Evolutionary conservation across 2,113 vertebrate species (phyloP), one percentile per base, ranked within the genome.

Genomic region (Hypocryptadius cinnamomeus): DNA sequence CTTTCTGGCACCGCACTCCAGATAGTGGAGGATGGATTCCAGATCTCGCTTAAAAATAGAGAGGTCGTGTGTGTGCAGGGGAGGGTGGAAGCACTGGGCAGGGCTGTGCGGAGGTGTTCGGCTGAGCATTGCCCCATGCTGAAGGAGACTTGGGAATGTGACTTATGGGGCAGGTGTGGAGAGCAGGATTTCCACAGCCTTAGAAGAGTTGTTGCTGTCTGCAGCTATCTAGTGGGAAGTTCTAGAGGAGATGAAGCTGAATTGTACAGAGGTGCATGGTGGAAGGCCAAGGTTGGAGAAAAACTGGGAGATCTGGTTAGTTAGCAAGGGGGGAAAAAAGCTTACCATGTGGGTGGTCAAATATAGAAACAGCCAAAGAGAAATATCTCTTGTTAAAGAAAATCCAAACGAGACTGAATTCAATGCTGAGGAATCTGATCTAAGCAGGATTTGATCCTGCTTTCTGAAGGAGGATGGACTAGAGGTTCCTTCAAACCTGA

Each of bases 41-140:
- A 96, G 94, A 85, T 37, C 93, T 45, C 1, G 0, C 93, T 95
- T 95, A 91, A 87, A 94, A 96, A 95, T 91, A 95, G 94, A 74
- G 87, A 79, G 84, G 61, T 51, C 1, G 42, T 83, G 77, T 63
- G 80, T 84, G 17, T 39, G 77, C 84, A 84, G 70, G 73, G 84
- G 70, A 51, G 9, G 9, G 77, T 25, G 73, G 56, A 14, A 81
- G 60, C 47, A 35, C 44, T 48, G 86, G 64, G 35, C 86, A 89
- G 68, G 47, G 28, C 1, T 66, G 22, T 63, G 68, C 5, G 2
- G 63, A 88, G 57, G 40, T 48, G 76, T 69, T 53, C 1, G 1
- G 5, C 69, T 71, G 23, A 53, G 39, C 6, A 0, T 15, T 71
- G 51, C 30, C 44, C 53, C 6, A 1, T 37, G 51, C 47, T 79